Evolutionary conservation across 2,797 vertebrate species (phyloP), one percentile per base, ranked within the genome.

Genomic region (Amblyraja radiata): DNA sequence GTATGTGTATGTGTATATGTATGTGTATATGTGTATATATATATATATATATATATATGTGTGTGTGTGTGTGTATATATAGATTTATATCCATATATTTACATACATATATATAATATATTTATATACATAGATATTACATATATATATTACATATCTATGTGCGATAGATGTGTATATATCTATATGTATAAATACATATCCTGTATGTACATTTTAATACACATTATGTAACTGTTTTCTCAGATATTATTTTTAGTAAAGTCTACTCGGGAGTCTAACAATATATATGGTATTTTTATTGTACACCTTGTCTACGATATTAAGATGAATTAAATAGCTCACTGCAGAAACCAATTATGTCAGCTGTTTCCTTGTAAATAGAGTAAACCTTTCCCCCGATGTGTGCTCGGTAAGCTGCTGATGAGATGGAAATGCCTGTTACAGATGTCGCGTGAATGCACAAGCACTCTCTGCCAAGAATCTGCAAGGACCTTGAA

Each of bases 331-430:
- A 91, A 91, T 92, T 23, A 25, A 94, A 36, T 83, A 16, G 93
- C 94, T 94, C 94, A 93, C 93, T 94, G 84, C 73, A 94, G 93
- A 94, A 94, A 94, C 93, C 93, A 93, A 76, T 92, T 74, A 92
- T 54, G 94, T 93, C 94, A 94, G 90, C 6, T 9, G 11, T 94
- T 94, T 95, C 86, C 83, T 93, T 93, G 76, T 94, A 94, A 95
- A 95, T 94, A 95, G 93, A 18, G 93, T 90, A 93, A 94, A 83
- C 93, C 61, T 94, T 93, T 18, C 94, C 81, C 93, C 68, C 94
- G 79, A 93, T 90, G 74, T 71, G n/a, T 93, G 71, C 90, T 74
- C 6, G 94, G 91, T n/a, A 94, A 94, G 93, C 83, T 93, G 39
- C 90, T 54, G 90, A 92, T 92, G 18, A 54, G 23, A 92, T 13